Evolutionary conservation across 2,888 invertebrate genomes (phyloP).

Genomic region (Cantharis flavilabris): DNA sequence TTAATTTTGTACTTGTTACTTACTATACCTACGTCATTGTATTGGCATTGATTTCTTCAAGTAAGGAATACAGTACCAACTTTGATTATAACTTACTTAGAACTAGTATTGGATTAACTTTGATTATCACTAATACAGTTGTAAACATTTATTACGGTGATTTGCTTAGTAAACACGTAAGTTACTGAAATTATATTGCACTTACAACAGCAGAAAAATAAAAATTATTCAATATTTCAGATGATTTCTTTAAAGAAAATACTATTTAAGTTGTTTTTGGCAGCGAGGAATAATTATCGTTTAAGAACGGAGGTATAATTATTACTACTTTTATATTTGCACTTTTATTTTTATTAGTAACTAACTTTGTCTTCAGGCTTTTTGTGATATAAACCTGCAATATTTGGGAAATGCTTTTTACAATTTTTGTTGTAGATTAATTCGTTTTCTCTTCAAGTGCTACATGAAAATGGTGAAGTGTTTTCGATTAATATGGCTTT

Average conservation of each 20-base stretch:
- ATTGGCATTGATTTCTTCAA: no score
- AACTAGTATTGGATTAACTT: not conserved
- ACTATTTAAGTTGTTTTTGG: not conserved
- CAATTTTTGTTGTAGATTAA: no score
- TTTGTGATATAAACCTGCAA: no score
- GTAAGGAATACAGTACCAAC: no score
- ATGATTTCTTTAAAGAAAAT: not conserved
- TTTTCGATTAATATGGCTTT: no score
- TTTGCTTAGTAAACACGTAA: not conserved
- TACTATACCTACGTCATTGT: not conserved
- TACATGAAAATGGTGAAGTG: no score
- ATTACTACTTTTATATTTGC: no score
- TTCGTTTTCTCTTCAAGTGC: no score
- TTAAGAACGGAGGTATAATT: not conserved
- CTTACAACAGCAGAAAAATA: not conserved
- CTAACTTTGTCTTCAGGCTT: no score
- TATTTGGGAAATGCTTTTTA: no score
- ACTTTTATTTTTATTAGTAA: no score
- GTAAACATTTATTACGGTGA: not conserved
- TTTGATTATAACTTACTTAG: not conserved
- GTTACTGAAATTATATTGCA: not conserved
- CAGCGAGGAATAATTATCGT: not conserved
- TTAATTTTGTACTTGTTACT: not conserved
- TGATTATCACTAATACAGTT: not conserved
- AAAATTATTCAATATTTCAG: not conserved